Evolutionary conservation across 2,113 vertebrate genomes (phyloP).

Genomic region (Uria aalge): DNA sequence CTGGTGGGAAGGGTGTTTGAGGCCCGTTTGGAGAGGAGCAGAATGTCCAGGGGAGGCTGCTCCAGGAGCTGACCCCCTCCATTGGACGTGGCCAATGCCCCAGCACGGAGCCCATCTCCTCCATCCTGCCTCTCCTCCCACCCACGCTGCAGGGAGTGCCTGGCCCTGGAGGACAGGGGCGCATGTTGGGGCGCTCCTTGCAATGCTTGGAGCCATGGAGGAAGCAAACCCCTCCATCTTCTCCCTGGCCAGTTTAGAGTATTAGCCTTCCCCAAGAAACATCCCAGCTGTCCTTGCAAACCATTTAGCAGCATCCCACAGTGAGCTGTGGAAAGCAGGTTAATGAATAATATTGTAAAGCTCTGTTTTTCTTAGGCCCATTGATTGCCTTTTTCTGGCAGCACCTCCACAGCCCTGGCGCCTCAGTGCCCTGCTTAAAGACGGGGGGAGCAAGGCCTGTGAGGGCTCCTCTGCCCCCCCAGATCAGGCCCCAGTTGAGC

Average conservation of each 20-base stretch:
- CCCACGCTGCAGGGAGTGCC: accelerated
- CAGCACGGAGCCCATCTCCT: not conserved
- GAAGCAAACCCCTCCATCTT: not conserved
- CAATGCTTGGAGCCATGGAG: accelerated
- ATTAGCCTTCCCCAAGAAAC: not conserved
- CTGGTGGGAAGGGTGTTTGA: not conserved
- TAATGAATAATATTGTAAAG: accelerated
- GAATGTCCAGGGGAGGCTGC: not conserved
- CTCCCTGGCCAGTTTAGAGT: not conserved
- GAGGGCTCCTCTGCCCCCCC: not conserved
- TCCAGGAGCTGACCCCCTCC: not conserved
- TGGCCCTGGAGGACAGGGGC: accelerated
- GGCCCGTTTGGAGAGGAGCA: not conserved
- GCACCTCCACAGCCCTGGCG: not conserved
- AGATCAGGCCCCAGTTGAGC: not conserved
- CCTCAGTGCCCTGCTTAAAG: not conserved
- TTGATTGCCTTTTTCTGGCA: not conserved
- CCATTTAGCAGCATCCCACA: not conserved
- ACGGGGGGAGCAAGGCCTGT: accelerated
- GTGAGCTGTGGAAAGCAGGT: not conserved
- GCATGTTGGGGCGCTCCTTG: not conserved
- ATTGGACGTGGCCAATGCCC: accelerated
- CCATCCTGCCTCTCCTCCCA: not conserved
- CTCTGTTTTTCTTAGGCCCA: not conserved
- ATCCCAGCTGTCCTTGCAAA: not conserved